Percentiles rank a stretch among this genome's conserved stretches.
Evolutionary conservation across 2,888 invertebrate genomes (phyloP).

Genomic region (Marronus borbonicus): DNA sequence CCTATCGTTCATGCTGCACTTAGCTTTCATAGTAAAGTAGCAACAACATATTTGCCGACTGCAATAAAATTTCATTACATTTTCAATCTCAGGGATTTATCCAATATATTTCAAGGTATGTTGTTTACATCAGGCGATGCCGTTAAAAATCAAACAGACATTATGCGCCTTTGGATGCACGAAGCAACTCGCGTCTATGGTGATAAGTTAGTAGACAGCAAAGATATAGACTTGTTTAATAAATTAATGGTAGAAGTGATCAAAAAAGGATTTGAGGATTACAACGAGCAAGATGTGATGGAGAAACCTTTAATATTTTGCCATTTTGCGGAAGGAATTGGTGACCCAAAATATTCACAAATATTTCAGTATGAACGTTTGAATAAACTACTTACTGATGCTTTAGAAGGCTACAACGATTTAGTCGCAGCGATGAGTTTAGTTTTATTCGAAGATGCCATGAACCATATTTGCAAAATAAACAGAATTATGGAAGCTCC

Average conservation of each 20-base stretch:
- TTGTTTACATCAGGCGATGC: slow-evolving; percentile 86
- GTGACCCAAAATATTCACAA: slow-evolving; percentile 92
- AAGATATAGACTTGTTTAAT: slow-evolving; percentile 81
- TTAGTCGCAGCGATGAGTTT: slow-evolving; percentile 93
- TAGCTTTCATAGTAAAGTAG: slow-evolving; percentile 82
- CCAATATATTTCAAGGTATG: slow-evolving; percentile 95
- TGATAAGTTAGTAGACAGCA: slow-evolving; percentile 90
- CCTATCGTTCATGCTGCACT: slow-evolving; percentile 82
- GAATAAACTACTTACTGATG: slow-evolving; percentile 83
- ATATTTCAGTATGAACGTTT: slow-evolving; percentile 82
- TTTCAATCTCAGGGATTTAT: slow-evolving; percentile 93
- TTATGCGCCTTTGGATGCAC: slow-evolving; percentile 90
- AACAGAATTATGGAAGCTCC: slow-evolving; percentile 94
- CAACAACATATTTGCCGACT: slow-evolving; percentile 88
- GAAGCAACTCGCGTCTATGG: slow-evolving; percentile 93
- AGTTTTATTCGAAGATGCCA: slow-evolving; percentile 95
- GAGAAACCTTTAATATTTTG: slow-evolving; percentile 88
- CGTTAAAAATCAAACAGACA: slow-evolving; percentile 78
- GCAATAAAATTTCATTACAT: slow-evolving; percentile 96
- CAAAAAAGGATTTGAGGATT: slow-evolving; percentile 84
- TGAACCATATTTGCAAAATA: slow-evolving; percentile 93
- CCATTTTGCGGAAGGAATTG: slow-evolving; percentile 93
- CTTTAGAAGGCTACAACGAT: slow-evolving; percentile 87
- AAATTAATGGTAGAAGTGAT: slow-evolving; percentile 83
- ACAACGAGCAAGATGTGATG: slow-evolving; percentile 82